phyloP scores from a whole-genome alignment of 2,113 vertebrate species.

The Myrmecophaga tridactyla region DNA sequence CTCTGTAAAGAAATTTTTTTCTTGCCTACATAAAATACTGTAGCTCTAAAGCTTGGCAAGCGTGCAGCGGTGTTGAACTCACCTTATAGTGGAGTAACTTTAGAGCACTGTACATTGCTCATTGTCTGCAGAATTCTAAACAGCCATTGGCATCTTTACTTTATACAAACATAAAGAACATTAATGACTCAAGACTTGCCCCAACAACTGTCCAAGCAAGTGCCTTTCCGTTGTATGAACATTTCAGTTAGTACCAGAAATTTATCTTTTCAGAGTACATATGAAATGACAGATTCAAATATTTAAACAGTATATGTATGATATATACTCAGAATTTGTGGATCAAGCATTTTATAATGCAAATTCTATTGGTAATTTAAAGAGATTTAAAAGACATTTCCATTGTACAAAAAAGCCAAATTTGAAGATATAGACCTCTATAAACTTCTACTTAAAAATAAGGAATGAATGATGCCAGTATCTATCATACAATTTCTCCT shows the following conservation, averaged over 20 bases:
- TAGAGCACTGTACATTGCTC: neutral
- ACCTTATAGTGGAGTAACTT: neutral
- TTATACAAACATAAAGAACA: conserved; percentile 13
- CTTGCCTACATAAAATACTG: neutral
- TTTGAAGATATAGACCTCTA: neutral
- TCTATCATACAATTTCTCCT: neutral
- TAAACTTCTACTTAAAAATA: neutral
- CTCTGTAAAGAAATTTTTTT: neutral
- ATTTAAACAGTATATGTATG: neutral
- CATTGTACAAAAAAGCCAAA: conserved; percentile 15
- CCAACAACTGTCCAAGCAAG: neutral
- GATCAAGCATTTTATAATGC: conserved; percentile 41
- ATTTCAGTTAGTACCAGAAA: neutral
- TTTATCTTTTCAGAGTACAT: neutral
- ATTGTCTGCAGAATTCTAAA: neutral
- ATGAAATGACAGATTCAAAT: conserved; percentile 7
- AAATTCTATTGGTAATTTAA: neutral
- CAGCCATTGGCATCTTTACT: neutral
- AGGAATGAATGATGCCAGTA: neutral
- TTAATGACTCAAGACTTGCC: neutral
- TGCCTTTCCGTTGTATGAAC: neutral
- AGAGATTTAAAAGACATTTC: neutral
- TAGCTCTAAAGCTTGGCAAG: neutral
- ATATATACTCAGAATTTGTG: neutral
- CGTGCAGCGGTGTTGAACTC: neutral